Percentiles rank a stretch among this genome's conserved stretches.
phyloP scores from a whole-genome alignment of 1,140 invertebrate species.

The Tetragnatha versicolor region DNA sequence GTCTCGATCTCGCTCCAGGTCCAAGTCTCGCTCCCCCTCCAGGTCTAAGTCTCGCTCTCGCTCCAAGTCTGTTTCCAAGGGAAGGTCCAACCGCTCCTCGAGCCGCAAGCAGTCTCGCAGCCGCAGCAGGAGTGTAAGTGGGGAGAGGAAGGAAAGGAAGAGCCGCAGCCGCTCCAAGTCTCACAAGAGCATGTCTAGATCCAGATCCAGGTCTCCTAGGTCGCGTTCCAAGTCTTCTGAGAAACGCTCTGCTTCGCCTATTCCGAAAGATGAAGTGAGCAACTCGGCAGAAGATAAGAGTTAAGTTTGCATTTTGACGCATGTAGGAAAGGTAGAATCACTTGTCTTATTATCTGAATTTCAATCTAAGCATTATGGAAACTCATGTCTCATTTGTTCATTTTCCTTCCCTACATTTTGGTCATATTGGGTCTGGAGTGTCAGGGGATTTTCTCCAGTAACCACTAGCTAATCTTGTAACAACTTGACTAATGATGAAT shows the following conservation, averaged over 20 bases:
- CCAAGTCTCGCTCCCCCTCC: constrained; percentile 61
- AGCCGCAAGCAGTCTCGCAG: constrained; percentile 61
- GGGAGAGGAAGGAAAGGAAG: constrained; percentile 18
- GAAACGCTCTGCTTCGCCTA: constrained; percentile 19
- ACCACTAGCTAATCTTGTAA: too few relatives aligned
- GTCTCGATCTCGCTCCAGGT: constrained; percentile 60
- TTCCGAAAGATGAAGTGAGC: constrained; percentile 21
- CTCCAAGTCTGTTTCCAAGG: constrained; percentile 61
- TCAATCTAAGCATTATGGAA: too few relatives aligned
- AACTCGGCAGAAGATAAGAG: constrained; percentile 46
- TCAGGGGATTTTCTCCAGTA: too few relatives aligned
- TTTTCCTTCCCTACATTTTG: too few relatives aligned
- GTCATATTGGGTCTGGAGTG: too few relatives aligned
- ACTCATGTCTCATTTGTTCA: too few relatives aligned
- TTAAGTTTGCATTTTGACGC: neutral
- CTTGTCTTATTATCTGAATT: too few relatives aligned
- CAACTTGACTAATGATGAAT: too few relatives aligned
- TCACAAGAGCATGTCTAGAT: constrained; percentile 57
- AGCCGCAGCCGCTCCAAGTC: constrained; percentile 46
- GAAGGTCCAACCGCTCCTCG: constrained; percentile 42
- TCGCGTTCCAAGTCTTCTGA: constrained; percentile 54
- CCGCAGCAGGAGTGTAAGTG: constrained; percentile 59
- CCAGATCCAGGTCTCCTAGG: constrained; percentile 59
- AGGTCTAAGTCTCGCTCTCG: constrained; percentile 63
- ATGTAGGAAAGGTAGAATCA: too few relatives aligned